Evolutionary conservation across 2,888 invertebrate genomes (phyloP).

Genomic region (Luffia ferchaultella): DNA sequence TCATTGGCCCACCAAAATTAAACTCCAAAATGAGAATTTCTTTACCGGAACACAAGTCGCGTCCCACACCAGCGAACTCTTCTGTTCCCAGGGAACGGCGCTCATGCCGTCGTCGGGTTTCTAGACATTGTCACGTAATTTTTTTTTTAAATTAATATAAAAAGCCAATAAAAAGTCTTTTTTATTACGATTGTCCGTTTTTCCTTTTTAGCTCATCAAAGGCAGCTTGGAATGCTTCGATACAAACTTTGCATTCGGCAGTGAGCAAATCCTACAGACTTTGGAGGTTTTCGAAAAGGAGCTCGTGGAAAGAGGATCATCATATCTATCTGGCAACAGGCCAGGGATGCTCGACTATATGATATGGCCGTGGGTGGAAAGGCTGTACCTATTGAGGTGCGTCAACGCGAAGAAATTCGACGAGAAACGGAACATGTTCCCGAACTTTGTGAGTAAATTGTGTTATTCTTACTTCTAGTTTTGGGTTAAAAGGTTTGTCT

Average conservation of each 20-base stretch:
- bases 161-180: no score
- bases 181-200: neutral
- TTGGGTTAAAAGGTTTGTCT: no score
- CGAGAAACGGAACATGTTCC: slow-evolving; percentile 37
- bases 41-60: no score
- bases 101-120: no score
- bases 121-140: no score
- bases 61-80: no score
- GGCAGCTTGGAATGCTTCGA: slow-evolving; percentile 57
- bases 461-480: no score
- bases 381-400: slow-evolving; percentile 51
- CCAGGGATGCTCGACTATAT: slow-evolving; percentile 84
- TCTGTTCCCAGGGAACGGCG: no score
- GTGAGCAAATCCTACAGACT: slow-evolving; percentile 55
- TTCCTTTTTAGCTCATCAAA: slow-evolving; percentile 44
- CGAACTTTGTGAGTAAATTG: slow-evolving; percentile 43
- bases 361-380: slow-evolving; percentile 90
- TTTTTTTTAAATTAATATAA: no score
- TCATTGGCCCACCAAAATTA: no score
- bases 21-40: no score
- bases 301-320: slow-evolving; percentile 49
- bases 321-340: slow-evolving; percentile 39
- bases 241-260: slow-evolving; percentile 54
- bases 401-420: slow-evolving; percentile 44
- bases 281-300: slow-evolving; percentile 66